These are phyloP conservation scores for Campaea margaritaria DNA, from an alignment of 2,888 invertebrate species.

Conservation along the genomic window DNA sequence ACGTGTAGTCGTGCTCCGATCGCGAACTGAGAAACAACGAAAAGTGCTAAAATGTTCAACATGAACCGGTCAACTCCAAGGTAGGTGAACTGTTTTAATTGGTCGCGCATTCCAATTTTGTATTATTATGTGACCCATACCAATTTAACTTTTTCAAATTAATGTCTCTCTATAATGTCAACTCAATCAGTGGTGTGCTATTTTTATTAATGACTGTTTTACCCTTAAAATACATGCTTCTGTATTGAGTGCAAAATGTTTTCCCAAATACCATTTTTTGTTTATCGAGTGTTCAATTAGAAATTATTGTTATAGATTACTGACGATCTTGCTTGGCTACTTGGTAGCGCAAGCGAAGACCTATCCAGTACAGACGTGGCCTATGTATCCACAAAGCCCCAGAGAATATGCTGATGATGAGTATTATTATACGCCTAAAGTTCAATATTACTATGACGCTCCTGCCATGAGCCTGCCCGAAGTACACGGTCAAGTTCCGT, in stretches of 20 bases:
- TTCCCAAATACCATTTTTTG: no score
- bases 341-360: slow-evolving; percentile 76
- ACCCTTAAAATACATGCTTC: no score
- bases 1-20: slow-evolving; percentile 72
- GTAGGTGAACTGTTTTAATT: slow-evolving; percentile 54
- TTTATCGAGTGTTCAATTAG: slow-evolving; percentile 2
- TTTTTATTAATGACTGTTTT: no score
- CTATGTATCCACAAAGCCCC: slow-evolving; percentile 80
- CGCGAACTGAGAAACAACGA: slow-evolving; percentile 58
- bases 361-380: slow-evolving; percentile 77
- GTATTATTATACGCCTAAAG: slow-evolving; percentile 83
- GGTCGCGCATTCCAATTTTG: background rate
- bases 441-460: slow-evolving; percentile 77
- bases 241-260: no score
- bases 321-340: slow-evolving; percentile 77
- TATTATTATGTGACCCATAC: no score
- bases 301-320: slow-evolving; percentile 63
- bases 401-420: slow-evolving; percentile 84
- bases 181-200: no score
- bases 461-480: slow-evolving; percentile 71
- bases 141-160: no score
- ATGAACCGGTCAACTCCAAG: slow-evolving; percentile 69
- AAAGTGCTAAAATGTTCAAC: slow-evolving; percentile 68
- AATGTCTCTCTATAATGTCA: no score
- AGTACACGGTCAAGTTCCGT: slow-evolving; percentile 73